A percentile compares a stretch with the other conserved stretches of the same genome.
Evolutionary conservation across 1,140 invertebrate genomes (phyloP).

Genomic region (Druon quercuslanigerum): DNA sequence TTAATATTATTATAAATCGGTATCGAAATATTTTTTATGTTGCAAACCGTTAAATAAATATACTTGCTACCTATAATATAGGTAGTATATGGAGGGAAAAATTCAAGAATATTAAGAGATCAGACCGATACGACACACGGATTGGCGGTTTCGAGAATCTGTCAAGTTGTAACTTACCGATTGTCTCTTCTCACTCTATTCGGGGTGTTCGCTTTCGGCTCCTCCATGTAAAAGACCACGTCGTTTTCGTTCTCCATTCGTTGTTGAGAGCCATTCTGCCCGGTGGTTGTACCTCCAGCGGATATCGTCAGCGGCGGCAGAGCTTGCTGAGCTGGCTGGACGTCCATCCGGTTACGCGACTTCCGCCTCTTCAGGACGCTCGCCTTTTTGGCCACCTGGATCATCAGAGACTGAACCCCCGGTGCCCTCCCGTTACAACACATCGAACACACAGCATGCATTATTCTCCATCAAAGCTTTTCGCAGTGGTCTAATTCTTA

Average conservation of each 20-base stretch:
- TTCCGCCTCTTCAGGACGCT: conserved; percentile 83
- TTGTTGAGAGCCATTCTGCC: conserved; percentile 53
- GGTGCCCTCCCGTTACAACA: conserved; percentile 69
- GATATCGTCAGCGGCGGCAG: conserved; percentile 54
- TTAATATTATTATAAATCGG: too few species aligned
- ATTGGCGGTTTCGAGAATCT: background rate
- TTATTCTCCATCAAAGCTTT: conserved; percentile 56
- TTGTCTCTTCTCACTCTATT: conserved; percentile 79
- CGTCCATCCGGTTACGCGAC: conserved; percentile 82
- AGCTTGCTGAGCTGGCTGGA: conserved; percentile 59
- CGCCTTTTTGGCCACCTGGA: conserved; percentile 85
- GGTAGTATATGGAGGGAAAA: too few species aligned
- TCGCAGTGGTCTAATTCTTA: background rate
- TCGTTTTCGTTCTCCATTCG: conserved; percentile 80
- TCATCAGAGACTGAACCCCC: conserved; percentile 81
- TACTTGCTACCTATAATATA: too few species aligned
- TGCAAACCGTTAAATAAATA: too few species aligned
- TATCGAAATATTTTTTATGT: too few species aligned
- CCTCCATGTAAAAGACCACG: conserved; percentile 83
- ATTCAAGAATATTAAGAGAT: too few species aligned
- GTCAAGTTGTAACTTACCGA: conserved; percentile 60
- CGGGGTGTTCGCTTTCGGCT: conserved; percentile 81
- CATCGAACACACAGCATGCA: conserved; percentile 72
- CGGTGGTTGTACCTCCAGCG: conserved; percentile 37
- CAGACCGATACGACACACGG: background rate